These are phyloP conservation scores for Athalia rosae DNA, from an alignment of 2,888 invertebrate species.

Conservation along the genomic window DNA sequence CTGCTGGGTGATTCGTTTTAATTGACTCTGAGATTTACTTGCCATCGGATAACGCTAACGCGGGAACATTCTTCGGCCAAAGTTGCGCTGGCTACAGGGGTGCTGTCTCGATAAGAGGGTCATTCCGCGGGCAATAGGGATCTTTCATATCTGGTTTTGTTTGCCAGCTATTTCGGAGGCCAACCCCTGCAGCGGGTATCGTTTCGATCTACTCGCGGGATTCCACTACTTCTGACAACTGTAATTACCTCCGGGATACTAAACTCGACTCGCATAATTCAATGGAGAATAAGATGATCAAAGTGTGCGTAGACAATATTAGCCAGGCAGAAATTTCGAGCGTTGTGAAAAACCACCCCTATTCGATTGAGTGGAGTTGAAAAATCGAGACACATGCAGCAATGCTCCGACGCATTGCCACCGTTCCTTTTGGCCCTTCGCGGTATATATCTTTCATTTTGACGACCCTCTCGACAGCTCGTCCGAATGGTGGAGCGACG, in stretches of 20 bases:
- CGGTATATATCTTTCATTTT: conserved; percentile 38
- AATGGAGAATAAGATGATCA: too few species aligned
- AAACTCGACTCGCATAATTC: too few species aligned
- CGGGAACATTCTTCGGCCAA: conserved; percentile 13
- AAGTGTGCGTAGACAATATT: too few species aligned
- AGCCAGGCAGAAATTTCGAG: neutral
- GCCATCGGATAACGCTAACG: conserved; percentile 36
- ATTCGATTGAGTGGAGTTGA: neutral
- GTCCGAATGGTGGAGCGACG: conserved; percentile 20
- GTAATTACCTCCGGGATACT: too few species aligned
- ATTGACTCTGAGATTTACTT: conserved; percentile 40
- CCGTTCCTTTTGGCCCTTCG: conserved; percentile 27
- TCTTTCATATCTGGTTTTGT: conserved; percentile 3
- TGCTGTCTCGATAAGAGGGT: conserved; percentile 21
- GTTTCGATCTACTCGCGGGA: neutral
- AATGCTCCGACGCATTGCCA: conserved; percentile 25
- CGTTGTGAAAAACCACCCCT: neutral
- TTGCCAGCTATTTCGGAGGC: neutral
- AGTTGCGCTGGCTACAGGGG: neutral
- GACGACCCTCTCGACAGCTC: conserved; percentile 24
- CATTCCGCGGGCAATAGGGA: conserved; percentile 16
- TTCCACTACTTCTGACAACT: too few species aligned
- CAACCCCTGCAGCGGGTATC: neutral
- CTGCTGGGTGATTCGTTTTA: conserved; percentile 43
- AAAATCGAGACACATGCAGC: neutral